phyloP scores from a whole-genome alignment of 2,888 invertebrate genomes.

The Clistopyga incitator region DNA sequence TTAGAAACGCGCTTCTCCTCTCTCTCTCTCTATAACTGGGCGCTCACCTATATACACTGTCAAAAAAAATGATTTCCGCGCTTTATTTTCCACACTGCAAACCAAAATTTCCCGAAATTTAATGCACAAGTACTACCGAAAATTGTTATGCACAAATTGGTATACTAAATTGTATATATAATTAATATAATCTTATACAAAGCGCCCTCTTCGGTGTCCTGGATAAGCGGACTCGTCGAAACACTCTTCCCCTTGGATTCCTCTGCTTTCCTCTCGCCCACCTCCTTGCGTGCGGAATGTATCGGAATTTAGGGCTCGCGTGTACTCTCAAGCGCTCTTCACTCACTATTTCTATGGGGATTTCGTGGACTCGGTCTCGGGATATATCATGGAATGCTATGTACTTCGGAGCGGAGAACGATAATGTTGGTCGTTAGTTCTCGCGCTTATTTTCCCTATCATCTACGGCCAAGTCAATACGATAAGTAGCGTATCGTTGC shows the following conservation, averaged over 20 bases:
- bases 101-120: no score
- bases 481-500: slow-evolving; percentile 21
- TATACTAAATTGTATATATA: no score
- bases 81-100: no score
- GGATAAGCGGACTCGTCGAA: background rate
- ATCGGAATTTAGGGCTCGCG: background rate
- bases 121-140: no score
- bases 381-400: no score
- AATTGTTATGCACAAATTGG: no score
- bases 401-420: background rate
- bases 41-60: no score
- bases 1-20: slow-evolving; percentile 39
- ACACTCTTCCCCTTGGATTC: slow-evolving; percentile 36
- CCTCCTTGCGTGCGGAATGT: background rate
- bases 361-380: background rate
- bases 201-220: background rate
- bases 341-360: background rate
- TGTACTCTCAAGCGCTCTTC: background rate
- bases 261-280: slow-evolving; percentile 49
- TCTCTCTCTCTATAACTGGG: no score
- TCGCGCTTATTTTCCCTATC: slow-evolving; percentile 1
- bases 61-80: no score
- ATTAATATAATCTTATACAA: no score
- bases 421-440: slow-evolving; percentile 6
- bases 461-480: background rate